Evolutionary conservation across 1,140 invertebrate species (phyloP).

Genomic region (Pinna nobilis): DNA sequence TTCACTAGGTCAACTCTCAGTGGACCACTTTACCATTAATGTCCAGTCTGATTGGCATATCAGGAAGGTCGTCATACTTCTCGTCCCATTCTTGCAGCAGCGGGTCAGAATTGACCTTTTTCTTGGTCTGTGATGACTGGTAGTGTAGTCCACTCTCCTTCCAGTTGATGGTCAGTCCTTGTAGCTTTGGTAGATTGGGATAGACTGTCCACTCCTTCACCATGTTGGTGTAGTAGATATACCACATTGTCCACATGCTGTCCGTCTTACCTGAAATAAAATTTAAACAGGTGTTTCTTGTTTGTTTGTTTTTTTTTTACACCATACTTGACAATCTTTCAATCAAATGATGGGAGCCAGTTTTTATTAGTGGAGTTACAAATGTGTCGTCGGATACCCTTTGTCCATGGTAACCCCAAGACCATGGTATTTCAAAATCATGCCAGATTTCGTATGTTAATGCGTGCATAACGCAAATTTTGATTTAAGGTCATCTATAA

Average conservation of each 20-base stretch:
- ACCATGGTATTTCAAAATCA: no score
- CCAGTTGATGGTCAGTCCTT: slow-evolving; percentile 3
- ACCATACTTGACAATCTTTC: no score
- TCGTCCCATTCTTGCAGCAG: slow-evolving; percentile 22
- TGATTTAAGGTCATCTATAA: no score
- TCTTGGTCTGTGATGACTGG: not conserved
- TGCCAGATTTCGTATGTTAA: no score
- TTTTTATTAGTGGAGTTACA: no score
- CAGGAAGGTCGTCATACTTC: slow-evolving; percentile 22
- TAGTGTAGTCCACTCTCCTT: slow-evolving; percentile 8
- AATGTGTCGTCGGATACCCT: no score
- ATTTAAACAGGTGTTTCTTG: no score
- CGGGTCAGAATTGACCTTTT: not conserved
- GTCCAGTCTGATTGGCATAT: slow-evolving; percentile 17
- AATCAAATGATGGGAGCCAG: no score
- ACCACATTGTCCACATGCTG: slow-evolving; percentile 62
- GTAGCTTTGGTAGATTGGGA: slow-evolving; percentile 1
- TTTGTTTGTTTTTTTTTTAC: no score
- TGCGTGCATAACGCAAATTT: no score
- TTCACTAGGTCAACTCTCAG: no score
- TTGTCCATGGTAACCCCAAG: no score
- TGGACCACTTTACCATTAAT: slow-evolving; percentile 26
- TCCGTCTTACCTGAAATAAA: slow-evolving; percentile 28
- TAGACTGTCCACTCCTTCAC: slow-evolving; percentile 39
- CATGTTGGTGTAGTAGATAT: slow-evolving; percentile 51